phyloP scores from a whole-genome alignment of 2,888 invertebrate genomes.

The Euplagia quadripunctaria region DNA sequence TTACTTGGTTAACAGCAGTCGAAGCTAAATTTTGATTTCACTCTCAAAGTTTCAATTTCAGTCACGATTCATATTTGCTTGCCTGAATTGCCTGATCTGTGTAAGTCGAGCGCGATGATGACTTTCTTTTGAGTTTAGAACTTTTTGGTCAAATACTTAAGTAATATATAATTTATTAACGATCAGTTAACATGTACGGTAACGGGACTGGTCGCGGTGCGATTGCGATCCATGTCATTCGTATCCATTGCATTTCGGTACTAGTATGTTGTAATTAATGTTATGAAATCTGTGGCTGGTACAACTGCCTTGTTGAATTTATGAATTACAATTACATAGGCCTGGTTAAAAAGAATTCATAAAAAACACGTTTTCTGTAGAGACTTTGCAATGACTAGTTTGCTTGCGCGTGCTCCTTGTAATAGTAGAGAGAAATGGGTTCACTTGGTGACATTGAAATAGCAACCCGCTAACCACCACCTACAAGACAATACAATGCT shows the following conservation, averaged over 20 bases:
- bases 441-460: slow-evolving; percentile 4
- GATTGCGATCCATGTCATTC: slow-evolving; percentile 57
- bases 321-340: slow-evolving; percentile 25
- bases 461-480: neutral
- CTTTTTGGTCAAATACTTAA: slow-evolving; percentile 28
- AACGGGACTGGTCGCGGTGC: slow-evolving; percentile 49
- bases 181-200: slow-evolving; percentile 33
- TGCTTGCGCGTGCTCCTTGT: neutral
- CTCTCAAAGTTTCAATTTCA: slow-evolving; percentile 51
- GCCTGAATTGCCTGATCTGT: slow-evolving; percentile 50
- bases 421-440: neutral
- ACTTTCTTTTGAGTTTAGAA: slow-evolving; percentile 47
- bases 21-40: slow-evolving; percentile 8
- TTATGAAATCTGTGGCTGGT: slow-evolving; percentile 44
- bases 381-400: neutral
- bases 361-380: neutral
- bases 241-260: slow-evolving; percentile 55
- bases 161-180: slow-evolving; percentile 18
- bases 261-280: slow-evolving; percentile 39
- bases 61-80: slow-evolving; percentile 57
- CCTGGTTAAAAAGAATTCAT: neutral
- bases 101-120: slow-evolving; percentile 59
- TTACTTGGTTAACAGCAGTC: neutral
- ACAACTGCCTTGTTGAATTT: slow-evolving; percentile 32
- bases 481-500: slow-evolving; percentile 5